phyloP scores from a whole-genome alignment of 2,797 vertebrate species.

The Megalops cyprinoides region DNA sequence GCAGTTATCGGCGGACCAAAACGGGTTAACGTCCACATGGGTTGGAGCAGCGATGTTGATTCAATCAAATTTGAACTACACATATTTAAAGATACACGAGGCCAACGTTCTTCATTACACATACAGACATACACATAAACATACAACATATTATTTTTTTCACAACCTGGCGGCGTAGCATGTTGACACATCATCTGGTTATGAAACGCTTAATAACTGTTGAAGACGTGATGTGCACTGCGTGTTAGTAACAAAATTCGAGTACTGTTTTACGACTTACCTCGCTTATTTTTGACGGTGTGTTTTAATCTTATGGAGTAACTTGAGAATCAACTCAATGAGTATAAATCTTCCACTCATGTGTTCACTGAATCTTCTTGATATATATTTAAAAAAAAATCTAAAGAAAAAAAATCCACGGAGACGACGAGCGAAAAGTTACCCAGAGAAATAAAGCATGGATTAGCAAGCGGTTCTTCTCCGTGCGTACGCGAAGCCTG shows the following conservation, averaged over 20 bases:
- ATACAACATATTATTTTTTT: no score
- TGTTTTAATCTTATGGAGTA: not conserved
- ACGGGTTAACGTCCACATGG: no score
- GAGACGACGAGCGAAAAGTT: slow-evolving; percentile 8
- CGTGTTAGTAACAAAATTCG: not conserved
- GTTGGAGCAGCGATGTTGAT: no score
- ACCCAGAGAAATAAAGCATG: not conserved
- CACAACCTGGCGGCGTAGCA: no score
- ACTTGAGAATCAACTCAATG: not conserved
- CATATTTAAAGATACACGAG: no score
- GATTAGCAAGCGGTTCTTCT: not conserved
- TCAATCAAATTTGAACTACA: no score
- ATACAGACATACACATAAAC: no score
- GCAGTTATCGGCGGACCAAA: no score
- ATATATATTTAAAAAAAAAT: not conserved
- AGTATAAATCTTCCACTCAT: not conserved
- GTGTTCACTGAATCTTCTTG: not conserved
- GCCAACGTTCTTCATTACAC: no score
- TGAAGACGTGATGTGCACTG: not conserved
- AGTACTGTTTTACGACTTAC: not conserved
- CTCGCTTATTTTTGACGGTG: not conserved
- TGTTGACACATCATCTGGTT: no score
- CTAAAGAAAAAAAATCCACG: not conserved
- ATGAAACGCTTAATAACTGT: no score
- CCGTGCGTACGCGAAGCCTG: not conserved